phyloP scores from a whole-genome alignment of 2,113 vertebrate species.

The Falcunculus frontatus region DNA sequence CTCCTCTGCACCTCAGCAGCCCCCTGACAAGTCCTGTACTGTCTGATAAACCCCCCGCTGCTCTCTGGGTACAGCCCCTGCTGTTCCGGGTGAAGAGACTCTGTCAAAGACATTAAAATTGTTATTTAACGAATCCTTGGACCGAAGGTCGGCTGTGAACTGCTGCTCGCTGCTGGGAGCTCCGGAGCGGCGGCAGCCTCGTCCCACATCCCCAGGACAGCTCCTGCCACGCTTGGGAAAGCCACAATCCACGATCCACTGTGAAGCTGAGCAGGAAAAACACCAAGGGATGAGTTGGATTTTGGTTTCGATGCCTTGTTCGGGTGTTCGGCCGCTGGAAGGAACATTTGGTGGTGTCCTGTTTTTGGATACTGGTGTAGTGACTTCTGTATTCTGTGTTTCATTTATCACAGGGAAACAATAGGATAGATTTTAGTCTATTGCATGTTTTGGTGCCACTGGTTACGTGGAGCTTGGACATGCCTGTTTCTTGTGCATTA shows the following conservation, averaged over 20 bases:
- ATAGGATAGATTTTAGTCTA: constrained; percentile 58
- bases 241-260: neutral
- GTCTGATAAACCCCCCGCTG: constrained; percentile 70
- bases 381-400: constrained; percentile 61
- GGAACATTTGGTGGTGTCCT: constrained; percentile 1
- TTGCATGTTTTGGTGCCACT: constrained; percentile 67
- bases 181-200: constrained; percentile 26
- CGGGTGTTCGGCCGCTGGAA: neutral
- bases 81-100: constrained; percentile 7
- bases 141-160: constrained; percentile 50
- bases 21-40: constrained; percentile 92
- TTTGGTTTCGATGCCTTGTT: constrained; percentile 1
- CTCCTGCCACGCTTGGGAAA: neutral
- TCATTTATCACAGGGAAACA: constrained; percentile 45
- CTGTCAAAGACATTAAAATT: neutral
- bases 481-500: constrained; percentile 61
- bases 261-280: constrained; percentile 48
- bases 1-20: constrained; percentile 83
- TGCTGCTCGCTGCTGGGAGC: constrained; percentile 44
- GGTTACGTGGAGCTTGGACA: constrained; percentile 57
- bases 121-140: constrained; percentile 45
- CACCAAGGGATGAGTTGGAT: neutral
- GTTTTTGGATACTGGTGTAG: constrained; percentile 52
- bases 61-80: constrained; percentile 8
- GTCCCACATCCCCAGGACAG: neutral